Evolutionary conservation across 2,797 vertebrate species (phyloP).

Genomic region (Rachycentron canadum): DNA sequence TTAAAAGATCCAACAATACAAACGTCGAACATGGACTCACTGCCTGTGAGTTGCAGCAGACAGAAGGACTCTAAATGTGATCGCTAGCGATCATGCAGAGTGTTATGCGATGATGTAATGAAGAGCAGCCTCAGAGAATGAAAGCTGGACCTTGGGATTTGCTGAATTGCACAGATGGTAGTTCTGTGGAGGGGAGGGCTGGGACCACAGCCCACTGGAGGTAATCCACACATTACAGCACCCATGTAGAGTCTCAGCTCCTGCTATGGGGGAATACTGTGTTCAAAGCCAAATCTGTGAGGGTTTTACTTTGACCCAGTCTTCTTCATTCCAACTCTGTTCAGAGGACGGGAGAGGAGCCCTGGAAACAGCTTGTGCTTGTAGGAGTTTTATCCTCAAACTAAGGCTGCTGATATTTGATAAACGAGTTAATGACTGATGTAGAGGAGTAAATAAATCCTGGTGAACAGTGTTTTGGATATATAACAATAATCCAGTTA

Average conservation of each 20-base stretch:
- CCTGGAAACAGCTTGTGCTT: too few relatives aligned
- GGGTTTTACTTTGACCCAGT: background rate
- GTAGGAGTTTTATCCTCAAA: too few relatives aligned
- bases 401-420: too few relatives aligned
- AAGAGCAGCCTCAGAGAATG: conserved; percentile 41
- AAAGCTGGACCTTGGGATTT: conserved; percentile 65
- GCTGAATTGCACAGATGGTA: conserved; percentile 75
- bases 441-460: too few relatives aligned
- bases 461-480: too few relatives aligned
- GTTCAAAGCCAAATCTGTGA: conserved; percentile 18
- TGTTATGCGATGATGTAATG: conserved; percentile 66
- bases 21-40: background rate
- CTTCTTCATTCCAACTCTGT: background rate
- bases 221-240: conserved; percentile 70
- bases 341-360: too few relatives aligned
- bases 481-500: too few relatives aligned
- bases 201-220: conserved; percentile 47
- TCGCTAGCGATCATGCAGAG: conserved; percentile 45
- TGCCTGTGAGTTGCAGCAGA: conserved; percentile 25
- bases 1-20: background rate
- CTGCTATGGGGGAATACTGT: conserved; percentile 41
- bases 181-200: conserved; percentile 47
- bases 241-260: conserved; percentile 44
- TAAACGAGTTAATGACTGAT: too few relatives aligned
- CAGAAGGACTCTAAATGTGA: conserved; percentile 1